These are phyloP conservation scores for Catalaphyllia jardinei DNA, from an alignment of 64 coral and sea anemone genomes.

Conservation along the genomic window DNA sequence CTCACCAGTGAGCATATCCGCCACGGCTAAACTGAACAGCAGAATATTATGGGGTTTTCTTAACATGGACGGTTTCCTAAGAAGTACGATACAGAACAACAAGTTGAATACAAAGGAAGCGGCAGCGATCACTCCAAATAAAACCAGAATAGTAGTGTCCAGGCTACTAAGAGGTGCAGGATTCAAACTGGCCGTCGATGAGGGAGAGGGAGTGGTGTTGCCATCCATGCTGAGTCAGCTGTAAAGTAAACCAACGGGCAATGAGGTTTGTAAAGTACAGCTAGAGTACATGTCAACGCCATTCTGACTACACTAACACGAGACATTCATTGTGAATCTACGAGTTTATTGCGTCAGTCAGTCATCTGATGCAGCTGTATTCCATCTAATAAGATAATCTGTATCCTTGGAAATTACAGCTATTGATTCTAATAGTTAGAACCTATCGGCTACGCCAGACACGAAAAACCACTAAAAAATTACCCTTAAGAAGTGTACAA, in stretches of 20 bases:
- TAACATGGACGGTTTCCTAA: conserved; percentile 12
- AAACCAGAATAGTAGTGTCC: not conserved
- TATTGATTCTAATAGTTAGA: no score
- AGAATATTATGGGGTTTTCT: conserved; percentile 42
- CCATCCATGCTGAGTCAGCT: not conserved
- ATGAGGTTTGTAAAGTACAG: not conserved
- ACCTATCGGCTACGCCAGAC: no score
- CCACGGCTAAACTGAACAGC: conserved; percentile 23
- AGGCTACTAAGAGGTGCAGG: not conserved
- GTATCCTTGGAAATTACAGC: no score
- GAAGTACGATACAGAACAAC: conserved; percentile 11
- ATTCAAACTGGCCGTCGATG: not conserved
- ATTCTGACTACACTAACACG: not conserved
- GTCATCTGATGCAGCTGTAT: no score
- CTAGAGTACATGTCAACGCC: not conserved
- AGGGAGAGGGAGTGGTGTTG: not conserved
- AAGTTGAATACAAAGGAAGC: conserved; percentile 28
- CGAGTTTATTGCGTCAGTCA: no score
- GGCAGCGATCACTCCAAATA: conserved; percentile 16
- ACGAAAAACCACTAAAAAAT: no score
- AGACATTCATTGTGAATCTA: no score
- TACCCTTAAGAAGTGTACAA: no score
- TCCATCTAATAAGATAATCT: no score
- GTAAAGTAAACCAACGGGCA: not conserved
- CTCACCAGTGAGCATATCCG: conserved; percentile 36